Evolutionary conservation across 2,113 vertebrate genomes (phyloP).

Genomic region (Pelecanoides urinatrix): DNA sequence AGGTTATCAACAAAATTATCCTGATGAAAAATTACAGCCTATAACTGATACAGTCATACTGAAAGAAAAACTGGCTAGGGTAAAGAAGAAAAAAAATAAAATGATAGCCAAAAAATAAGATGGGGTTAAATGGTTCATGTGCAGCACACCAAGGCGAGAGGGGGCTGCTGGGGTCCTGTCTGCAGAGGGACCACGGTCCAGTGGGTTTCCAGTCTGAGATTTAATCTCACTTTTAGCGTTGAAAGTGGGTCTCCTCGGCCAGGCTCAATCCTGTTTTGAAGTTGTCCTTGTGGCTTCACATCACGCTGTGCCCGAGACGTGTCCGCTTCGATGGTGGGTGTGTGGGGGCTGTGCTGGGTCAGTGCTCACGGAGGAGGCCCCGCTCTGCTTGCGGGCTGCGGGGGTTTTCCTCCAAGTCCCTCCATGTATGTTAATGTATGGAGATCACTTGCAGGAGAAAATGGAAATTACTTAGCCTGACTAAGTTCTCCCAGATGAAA

Average conservation of each 20-base stretch:
- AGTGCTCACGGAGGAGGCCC: neutral
- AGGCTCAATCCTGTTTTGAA: accelerated
- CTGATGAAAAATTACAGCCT: neutral
- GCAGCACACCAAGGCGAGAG: neutral
- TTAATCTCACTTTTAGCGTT: accelerated
- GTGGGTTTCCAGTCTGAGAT: no score
- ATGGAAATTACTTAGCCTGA: neutral
- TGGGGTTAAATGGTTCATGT: neutral
- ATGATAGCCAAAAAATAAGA: neutral
- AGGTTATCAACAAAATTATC: neutral
- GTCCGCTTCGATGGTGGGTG: accelerated
- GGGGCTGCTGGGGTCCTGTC: neutral
- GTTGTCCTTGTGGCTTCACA: neutral
- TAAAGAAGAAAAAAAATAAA: neutral
- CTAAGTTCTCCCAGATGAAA: neutral
- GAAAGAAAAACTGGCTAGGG: neutral
- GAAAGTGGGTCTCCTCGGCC: neutral
- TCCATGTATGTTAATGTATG: accelerated
- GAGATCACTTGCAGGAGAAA: neutral
- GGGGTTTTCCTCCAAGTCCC: neutral
- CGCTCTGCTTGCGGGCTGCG: neutral
- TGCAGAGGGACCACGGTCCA: accelerated
- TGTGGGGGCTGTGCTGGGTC: neutral
- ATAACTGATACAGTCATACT: accelerated
- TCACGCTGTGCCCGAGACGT: accelerated